Evolutionary conservation across 2,797 vertebrate species (phyloP), one percentile per base, ranked within the genome.

Genomic region (Hylomyscus alleni): DNA sequence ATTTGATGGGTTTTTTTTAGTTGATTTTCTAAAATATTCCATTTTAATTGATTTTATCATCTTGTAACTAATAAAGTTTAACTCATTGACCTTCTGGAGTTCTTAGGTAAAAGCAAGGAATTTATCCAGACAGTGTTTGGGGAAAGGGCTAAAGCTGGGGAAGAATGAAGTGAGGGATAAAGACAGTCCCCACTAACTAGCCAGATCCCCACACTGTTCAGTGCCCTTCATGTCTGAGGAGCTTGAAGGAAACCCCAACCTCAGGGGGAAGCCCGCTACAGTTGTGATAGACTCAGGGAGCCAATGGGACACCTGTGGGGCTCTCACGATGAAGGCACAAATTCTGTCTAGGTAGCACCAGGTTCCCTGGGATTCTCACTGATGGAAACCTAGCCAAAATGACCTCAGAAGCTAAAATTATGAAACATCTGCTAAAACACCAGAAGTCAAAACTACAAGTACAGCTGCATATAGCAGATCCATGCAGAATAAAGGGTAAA

Each of bases 21-120:
- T 13, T 92, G 44, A 73, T 93, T 89, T 73, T 40, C 52, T 93
- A 3, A 50, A 34, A 52, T 58, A 84, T 75, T 31, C 85, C 52
- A 14, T 81, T 67, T 78, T 76, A 44, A 47, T 54, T 58, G 3
- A 17, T 40, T 90, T 84, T 17, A 84, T 52, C 17, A 40, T 77
- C 34, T 69, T 83, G 69, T 87, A 20, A 81, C 56, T 15, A 37
- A 56, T 62, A 60, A 58, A 78, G 11, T 69, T 56, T 62, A 85
- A 85, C 1, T 85, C 40, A 24, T n/a, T 87, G 24, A 11, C 90
- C 19, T 95, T 94, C 69, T 83, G 72, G 88, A n/a, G 15, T 58
- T 91, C 90, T 24, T n/a, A 88, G 77, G 37, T 72, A 93, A 92
- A 92, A 82, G 50, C 24, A 80, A 97, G 89, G 56, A 37, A 13